These are phyloP conservation scores for Tetrapedia diversipes DNA, from an alignment of 2,888 invertebrate species.

Conservation along the genomic window DNA sequence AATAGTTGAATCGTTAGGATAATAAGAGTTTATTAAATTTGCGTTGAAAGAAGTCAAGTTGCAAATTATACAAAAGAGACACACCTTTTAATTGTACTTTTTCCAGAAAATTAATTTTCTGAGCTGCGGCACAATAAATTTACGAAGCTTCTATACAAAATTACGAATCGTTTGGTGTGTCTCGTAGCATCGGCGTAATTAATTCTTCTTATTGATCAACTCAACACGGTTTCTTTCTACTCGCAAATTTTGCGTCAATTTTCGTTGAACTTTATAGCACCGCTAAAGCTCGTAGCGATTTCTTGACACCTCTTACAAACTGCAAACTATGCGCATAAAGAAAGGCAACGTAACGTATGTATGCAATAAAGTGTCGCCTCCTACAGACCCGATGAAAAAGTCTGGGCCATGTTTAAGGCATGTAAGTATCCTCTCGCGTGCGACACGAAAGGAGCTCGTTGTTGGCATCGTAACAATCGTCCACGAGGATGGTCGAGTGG, in stretches of 20 bases:
- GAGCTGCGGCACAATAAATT: no score
- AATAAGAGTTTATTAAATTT: no score
- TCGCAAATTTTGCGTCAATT: not conserved
- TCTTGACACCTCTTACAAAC: not conserved
- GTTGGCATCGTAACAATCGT: conserved; percentile 27
- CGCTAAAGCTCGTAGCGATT: not conserved
- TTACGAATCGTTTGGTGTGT: no score
- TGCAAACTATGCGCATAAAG: not conserved
- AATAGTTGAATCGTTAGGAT: no score
- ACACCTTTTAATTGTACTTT: no score
- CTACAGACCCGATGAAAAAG: conserved; percentile 3
- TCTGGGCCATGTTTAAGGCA: conserved; percentile 13
- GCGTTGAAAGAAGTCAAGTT: no score
- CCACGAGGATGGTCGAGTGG: conserved; percentile 15
- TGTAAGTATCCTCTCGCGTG: conserved; percentile 55
- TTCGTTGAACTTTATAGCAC: not conserved
- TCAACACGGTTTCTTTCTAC: no score
- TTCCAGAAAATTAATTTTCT: no score
- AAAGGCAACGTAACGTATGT: not conserved
- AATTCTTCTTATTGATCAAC: no score
- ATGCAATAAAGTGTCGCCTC: not conserved
- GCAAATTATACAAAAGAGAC: no score
- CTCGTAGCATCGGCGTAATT: no score
- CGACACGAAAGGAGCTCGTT: conserved; percentile 51
- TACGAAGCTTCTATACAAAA: no score